Percentiles rank a stretch among this genome's conserved stretches.
Evolutionary conservation across 2,888 invertebrate genomes (phyloP).

Genomic region (Hedychridium roseum): DNA sequence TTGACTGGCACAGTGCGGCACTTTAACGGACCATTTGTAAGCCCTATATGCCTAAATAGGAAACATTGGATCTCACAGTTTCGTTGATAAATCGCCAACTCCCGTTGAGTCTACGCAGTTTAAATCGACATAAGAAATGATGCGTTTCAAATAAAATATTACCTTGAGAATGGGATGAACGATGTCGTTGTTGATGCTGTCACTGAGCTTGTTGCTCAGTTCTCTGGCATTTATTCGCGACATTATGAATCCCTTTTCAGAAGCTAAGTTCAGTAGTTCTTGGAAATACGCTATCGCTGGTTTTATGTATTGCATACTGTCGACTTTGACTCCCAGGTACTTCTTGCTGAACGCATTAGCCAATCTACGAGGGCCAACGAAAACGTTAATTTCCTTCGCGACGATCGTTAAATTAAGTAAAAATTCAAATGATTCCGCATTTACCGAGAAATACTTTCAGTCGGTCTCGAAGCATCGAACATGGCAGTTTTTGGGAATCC

Average conservation of each 20-base stretch:
- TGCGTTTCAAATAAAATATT: too few species aligned
- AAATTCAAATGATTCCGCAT: too few species aligned
- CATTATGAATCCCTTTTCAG: constrained; percentile 72
- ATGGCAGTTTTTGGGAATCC: constrained; percentile 77
- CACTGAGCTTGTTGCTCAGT: constrained; percentile 78
- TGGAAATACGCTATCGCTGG: constrained; percentile 77
- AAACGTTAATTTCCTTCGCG: too few species aligned
- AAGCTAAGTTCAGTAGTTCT: constrained; percentile 77
- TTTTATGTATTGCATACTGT: constrained; percentile 77
- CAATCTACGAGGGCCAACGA: constrained; percentile 66
- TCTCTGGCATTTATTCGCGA: constrained; percentile 75
- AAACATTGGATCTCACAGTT: too few species aligned
- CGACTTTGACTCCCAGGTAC: constrained; percentile 75
- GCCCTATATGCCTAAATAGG: constrained; percentile 77
- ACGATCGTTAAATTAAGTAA: too few species aligned
- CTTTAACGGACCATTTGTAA: constrained; percentile 75
- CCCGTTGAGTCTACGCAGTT: too few species aligned
- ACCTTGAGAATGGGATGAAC: constrained; percentile 79
- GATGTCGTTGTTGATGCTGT: constrained; percentile 82
- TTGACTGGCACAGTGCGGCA: constrained; percentile 79
- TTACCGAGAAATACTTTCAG: constrained; percentile 74
- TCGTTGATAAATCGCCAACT: too few species aligned
- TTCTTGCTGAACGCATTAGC: constrained; percentile 75
- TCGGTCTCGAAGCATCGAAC: constrained; percentile 74
- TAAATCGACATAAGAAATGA: too few species aligned